Percentiles rank a stretch among this genome's conserved stretches.
These are phyloP conservation scores for Mythimna loreyi DNA, from an alignment of 2,888 invertebrate species.

Conservation along the genomic window DNA sequence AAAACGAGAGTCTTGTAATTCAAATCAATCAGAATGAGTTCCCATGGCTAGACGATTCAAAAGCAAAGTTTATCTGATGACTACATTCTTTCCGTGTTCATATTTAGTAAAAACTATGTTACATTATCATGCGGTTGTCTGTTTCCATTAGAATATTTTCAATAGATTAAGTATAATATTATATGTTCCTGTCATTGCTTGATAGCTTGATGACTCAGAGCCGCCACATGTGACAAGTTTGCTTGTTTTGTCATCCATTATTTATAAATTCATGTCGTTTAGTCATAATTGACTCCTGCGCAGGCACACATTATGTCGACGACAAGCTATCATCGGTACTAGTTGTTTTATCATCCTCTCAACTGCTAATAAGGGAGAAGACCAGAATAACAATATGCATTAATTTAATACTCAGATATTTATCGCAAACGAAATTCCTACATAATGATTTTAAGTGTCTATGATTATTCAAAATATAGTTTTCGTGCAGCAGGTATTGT, in stretches of 20 bases:
- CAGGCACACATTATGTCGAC: conserved; percentile 65
- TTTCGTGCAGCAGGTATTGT: conserved; percentile 27
- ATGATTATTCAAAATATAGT: conserved; percentile 52
- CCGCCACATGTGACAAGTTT: conserved; percentile 46
- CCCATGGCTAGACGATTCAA: background rate
- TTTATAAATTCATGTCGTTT: conserved; percentile 81
- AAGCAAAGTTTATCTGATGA: conserved; percentile 18
- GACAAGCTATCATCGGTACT: conserved; percentile 76
- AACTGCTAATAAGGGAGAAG: conserved; percentile 56
- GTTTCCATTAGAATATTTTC: conserved; percentile 32
- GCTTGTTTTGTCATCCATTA: conserved; percentile 65
- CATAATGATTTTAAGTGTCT: conserved; percentile 45
- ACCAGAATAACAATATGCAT: conserved; percentile 49
- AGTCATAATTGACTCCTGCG: conserved; percentile 74
- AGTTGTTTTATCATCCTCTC: conserved; percentile 69
- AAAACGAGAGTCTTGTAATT: conserved; percentile 26
- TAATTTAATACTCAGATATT: conserved; percentile 51
- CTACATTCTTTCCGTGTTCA: conserved; percentile 1
- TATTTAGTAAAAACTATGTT: conserved; percentile 27
- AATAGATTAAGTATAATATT: conserved; percentile 23
- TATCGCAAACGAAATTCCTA: conserved; percentile 53
- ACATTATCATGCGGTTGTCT: conserved; percentile 21
- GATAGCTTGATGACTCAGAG: conserved; percentile 52
- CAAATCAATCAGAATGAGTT: conserved; percentile 25
- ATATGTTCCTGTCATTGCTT: conserved; percentile 36